Evolutionary conservation across 2,113 vertebrate genomes (phyloP).

Genomic region (Hoplias malabaricus): DNA sequence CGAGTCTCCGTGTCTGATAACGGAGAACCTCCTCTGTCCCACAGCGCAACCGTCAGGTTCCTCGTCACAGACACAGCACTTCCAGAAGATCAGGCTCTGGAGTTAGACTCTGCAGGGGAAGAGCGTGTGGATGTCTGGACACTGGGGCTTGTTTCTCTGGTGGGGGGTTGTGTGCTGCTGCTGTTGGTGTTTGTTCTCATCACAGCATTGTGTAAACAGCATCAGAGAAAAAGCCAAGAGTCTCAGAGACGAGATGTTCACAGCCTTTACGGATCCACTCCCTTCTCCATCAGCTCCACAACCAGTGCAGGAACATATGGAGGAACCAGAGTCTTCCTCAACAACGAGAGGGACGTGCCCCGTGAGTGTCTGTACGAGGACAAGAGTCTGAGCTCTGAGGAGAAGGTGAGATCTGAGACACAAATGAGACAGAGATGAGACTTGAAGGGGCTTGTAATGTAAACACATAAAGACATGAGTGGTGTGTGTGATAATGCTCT

Average conservation of each 20-base stretch:
- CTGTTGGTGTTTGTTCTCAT: conserved; percentile 69
- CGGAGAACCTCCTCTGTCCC: conserved; percentile 56
- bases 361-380: conserved; percentile 69
- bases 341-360: conserved; percentile 55
- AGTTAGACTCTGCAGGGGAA: conserved; percentile 56
- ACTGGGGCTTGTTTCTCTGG: conserved; percentile 64
- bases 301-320: conserved; percentile 55
- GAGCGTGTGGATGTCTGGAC: conserved; percentile 55
- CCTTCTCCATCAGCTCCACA: conserved; percentile 31
- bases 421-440: background rate
- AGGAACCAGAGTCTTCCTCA: conserved; percentile 58
- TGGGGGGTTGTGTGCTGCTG: conserved; percentile 66
- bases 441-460: background rate
- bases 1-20: conserved; percentile 67
- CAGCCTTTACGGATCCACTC: conserved; percentile 60
- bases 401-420: conserved; percentile 64
- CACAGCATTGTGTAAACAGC: conserved; percentile 60
- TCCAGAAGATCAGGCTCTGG: conserved; percentile 65
- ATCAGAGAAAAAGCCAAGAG: conserved; percentile 31
- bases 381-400: conserved; percentile 66
- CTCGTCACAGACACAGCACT: conserved; percentile 61
- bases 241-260: conserved; percentile 56
- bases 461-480: conserved; percentile 49
- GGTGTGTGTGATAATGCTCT: conserved; percentile 31
- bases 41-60: conserved; percentile 56